Base-by-base conservation (phyloP, 1,140 invertebrate species). In the Octopus bimaculoides region DNA sequence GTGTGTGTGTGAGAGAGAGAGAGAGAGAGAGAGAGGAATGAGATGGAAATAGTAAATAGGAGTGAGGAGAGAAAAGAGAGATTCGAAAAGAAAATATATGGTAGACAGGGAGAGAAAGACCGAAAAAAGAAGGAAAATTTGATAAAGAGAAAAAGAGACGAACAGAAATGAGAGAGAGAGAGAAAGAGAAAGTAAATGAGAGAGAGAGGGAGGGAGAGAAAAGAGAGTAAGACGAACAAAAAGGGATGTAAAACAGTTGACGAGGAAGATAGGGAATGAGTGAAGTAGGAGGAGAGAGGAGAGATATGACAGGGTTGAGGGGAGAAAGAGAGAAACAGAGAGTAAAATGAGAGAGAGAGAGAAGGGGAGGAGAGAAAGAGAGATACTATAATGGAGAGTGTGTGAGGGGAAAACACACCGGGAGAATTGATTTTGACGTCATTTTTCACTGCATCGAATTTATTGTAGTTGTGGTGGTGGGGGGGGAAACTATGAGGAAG, bases 101-200 rank as follows among this genome's bases (percentile, higher is more conserved):
- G 54, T 6, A 77, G 75, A 76, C 41, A 17, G 56, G 61, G 54
- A 77, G 79, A 80, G 76, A 78, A 55, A 61, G 71, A 69, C 20
- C 41, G 4, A 1, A 73, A 55, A 53, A 69, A 55, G 54, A 73
- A 78, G 54, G 75, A 52, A 71, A 54, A 61, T 8, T 10, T 41
- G 54, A 56, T 20, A 78, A 55, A 69, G 75, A 80, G 76, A 78
- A 55, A 77, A 54, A 79, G 56, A 80, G 54, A 78, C 77, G 75
- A 73, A 61, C 20, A 80, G 76, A 78, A 26, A 61, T 54, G 55
- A 55, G 75, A 20, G 78, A 54, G 78, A 20, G 17, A 17, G 54
- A 26, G 20, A 26, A 74, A 74, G 73, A 74, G 73, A 74, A 10
- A 52, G 20, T 14, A 20, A 74, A 52, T 14, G 73, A 4, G 20